Conservation (phyloP, 1,140 invertebrate species). For the Bombus turneri region DNA sequence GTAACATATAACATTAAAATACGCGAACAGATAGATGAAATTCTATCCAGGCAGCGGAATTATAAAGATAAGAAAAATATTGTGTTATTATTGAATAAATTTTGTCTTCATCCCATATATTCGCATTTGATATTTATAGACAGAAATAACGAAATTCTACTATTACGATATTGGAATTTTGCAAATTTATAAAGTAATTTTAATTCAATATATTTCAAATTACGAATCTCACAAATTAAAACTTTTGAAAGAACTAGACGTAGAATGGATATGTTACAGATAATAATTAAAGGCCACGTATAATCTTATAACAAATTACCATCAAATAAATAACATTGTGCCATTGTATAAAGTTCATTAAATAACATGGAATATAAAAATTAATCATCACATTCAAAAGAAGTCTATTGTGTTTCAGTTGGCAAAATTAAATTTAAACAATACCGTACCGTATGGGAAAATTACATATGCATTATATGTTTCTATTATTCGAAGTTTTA, state of each 20-base stretch:
- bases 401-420: background rate
- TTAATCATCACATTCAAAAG: background rate
- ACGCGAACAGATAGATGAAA: background rate
- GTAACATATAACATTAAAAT: background rate
- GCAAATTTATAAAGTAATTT: background rate
- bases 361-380: background rate
- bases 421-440: background rate
- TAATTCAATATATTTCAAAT: background rate
- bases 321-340: background rate
- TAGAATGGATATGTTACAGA: background rate
- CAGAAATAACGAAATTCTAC: no score
- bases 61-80: background rate
- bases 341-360: no score
- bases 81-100: background rate
- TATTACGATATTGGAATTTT: background rate
- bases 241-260: no score
- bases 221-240: background rate
- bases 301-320: background rate
- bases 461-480: background rate
- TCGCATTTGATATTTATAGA: background rate
- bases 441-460: background rate
- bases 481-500: background rate
- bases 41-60: background rate
- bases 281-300: background rate
- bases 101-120: background rate